These are phyloP conservation scores for Drosophila gunungcola DNA, from an alignment of 1,140 invertebrate genomes.

Conservation along the genomic window DNA sequence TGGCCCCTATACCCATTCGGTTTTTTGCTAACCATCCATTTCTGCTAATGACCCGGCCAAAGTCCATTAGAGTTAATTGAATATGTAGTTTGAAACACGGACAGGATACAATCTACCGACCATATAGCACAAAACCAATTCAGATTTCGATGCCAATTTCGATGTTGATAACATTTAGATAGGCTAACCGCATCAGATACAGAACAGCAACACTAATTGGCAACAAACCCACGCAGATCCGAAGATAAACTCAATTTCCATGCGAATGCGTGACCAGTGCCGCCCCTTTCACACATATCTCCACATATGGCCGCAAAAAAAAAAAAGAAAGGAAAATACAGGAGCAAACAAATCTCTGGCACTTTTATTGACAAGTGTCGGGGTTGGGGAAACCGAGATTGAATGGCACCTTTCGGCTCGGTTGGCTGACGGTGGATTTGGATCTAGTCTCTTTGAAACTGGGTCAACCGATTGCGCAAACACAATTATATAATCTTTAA, in stretches of 20 bases:
- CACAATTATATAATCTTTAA: constrained; percentile 53
- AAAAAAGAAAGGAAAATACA: constrained; percentile 34
- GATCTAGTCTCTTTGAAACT: constrained; percentile 21
- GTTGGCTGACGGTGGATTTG: background rate
- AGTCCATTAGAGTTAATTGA: constrained; percentile 80
- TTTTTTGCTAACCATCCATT: constrained; percentile 8
- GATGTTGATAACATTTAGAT: constrained; percentile 43
- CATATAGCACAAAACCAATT: constrained; percentile 24
- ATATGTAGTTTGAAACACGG: constrained; percentile 63
- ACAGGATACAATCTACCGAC: constrained; percentile 15
- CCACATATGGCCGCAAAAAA: constrained; percentile 8
- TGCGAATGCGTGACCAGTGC: constrained; percentile 25
- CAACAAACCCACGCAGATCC: constrained; percentile 30
- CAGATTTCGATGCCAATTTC: constrained; percentile 28
- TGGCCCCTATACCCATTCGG: background rate
- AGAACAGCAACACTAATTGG: constrained; percentile 58
- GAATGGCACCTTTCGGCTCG: constrained; percentile 18
- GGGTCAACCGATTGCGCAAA: constrained; percentile 47
- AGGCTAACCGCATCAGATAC: constrained; percentile 37
- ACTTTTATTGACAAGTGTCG: constrained; percentile 63
- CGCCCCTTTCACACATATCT: constrained; percentile 8
- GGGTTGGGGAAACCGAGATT: constrained; percentile 3
- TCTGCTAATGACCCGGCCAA: constrained; percentile 59
- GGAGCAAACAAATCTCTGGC: constrained; percentile 32
- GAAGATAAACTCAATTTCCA: constrained; percentile 30